Percentiles rank a stretch among this genome's conserved stretches.
phyloP scores from a whole-genome alignment of 2,888 invertebrate genomes.

The Dromius quadrimaculatus region DNA sequence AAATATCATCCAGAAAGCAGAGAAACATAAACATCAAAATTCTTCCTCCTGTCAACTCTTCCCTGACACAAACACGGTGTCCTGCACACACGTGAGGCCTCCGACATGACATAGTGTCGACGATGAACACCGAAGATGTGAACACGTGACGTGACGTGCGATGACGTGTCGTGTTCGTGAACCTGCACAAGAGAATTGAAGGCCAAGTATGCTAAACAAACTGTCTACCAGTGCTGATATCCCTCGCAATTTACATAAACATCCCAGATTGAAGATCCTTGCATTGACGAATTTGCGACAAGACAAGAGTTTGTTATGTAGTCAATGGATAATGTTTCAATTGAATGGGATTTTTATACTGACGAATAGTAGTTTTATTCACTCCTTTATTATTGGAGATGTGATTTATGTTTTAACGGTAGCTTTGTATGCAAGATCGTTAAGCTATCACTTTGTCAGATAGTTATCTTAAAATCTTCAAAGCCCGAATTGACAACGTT shows the following conservation, averaged over 20 bases:
- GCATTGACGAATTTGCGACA: conserved; percentile 8
- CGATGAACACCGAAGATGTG: too few relatives aligned
- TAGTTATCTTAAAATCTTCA: too few relatives aligned
- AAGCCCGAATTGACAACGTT: too few relatives aligned
- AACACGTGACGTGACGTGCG: conserved; percentile 13
- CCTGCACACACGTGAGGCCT: background rate
- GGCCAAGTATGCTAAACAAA: conserved; percentile 1
- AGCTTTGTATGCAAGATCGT: too few relatives aligned
- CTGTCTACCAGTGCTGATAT: conserved; percentile 1
- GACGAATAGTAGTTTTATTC: too few relatives aligned
- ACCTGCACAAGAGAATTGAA: too few relatives aligned
- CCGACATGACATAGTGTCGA: conserved; percentile 1
- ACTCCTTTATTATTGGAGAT: too few relatives aligned
- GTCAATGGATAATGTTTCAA: background rate
- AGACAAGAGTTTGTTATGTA: background rate
- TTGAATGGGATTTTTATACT: too few relatives aligned
- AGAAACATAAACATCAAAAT: too few relatives aligned
- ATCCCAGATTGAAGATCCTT: background rate
- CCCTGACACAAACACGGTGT: background rate
- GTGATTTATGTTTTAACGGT: too few relatives aligned
- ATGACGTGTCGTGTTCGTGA: conserved; percentile 11
- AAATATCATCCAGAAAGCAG: too few relatives aligned
- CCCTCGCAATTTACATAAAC: conserved; percentile 3
- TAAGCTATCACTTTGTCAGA: too few relatives aligned
- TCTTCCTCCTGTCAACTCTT: background rate